Conservation (phyloP, 2,888 invertebrate genomes). For the Callinectes sapidus region DNA sequence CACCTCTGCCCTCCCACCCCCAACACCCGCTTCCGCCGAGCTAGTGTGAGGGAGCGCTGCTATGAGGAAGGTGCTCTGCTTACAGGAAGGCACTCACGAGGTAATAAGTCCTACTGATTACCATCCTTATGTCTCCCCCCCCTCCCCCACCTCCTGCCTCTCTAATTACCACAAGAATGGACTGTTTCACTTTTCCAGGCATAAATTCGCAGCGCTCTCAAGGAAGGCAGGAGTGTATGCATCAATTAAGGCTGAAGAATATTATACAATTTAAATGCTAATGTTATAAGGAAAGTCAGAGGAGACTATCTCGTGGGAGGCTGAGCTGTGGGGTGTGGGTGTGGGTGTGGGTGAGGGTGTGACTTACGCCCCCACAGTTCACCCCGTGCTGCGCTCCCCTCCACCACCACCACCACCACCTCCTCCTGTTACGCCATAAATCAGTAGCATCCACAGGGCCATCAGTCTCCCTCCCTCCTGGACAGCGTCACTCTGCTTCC, state of each 20-base stretch:
- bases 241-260: not conserved
- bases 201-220: not conserved
- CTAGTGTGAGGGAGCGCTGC: not conserved
- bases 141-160: not conserved
- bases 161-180: not conserved
- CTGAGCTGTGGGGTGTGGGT: not conserved
- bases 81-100: not conserved
- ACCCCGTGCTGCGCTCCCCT: not conserved
- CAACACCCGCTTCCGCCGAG: not conserved
- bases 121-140: not conserved
- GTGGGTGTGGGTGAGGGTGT: not conserved
- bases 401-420: not conserved
- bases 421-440: conserved; percentile 11
- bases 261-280: conserved; percentile 32
- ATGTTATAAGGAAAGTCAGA: not conserved
- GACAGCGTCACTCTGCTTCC: not conserved
- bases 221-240: not conserved
- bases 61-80: not conserved
- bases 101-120: not conserved
- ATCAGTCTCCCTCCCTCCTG: not conserved
- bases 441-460: not conserved
- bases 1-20: not conserved
- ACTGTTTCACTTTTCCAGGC: not conserved
- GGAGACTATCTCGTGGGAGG: not conserved
- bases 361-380: not conserved